Percentiles rank a stretch among this genome's conserved stretches.
Conservation (phyloP, 2,113 vertebrate species). For the Salvator merianae region DNA sequence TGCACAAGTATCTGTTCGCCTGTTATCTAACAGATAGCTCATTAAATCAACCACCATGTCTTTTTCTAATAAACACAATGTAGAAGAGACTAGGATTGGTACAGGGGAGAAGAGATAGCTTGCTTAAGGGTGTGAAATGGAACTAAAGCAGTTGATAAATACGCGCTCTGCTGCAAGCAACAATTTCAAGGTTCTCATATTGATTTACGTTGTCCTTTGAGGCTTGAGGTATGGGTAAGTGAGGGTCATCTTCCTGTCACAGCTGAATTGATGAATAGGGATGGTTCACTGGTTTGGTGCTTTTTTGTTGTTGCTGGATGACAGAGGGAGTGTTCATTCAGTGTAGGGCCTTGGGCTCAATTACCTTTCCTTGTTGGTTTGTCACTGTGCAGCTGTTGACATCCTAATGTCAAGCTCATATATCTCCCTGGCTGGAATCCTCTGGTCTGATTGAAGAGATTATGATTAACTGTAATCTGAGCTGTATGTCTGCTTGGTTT, state of each 20-base stretch:
- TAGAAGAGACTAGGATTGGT: neutral
- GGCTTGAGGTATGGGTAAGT: neutral
- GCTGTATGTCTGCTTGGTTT: constrained; percentile 49
- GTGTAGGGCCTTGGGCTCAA: constrained; percentile 34
- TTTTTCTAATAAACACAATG: neutral
- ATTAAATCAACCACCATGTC: neutral
- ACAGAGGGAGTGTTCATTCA: neutral
- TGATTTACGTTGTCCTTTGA: constrained; percentile 7
- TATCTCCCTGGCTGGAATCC: constrained; percentile 42
- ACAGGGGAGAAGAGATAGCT: constrained; percentile 37
- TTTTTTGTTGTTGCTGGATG: accelerated
- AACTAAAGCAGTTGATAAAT: constrained; percentile 7
- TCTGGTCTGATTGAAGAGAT: constrained; percentile 43
- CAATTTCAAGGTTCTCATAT: neutral
- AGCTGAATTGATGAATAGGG: constrained; percentile 10
- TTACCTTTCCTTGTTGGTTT: constrained; percentile 23
- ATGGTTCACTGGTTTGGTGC: neutral
- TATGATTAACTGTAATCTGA: constrained; percentile 56
- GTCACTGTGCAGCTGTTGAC: constrained; percentile 40
- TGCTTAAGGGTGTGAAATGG: constrained; percentile 27
- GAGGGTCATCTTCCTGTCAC: neutral
- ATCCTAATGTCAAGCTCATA: constrained; percentile 40
- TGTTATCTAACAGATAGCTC: neutral
- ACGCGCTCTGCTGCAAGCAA: neutral
- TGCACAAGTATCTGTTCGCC: neutral